Conservation (phyloP, 2,888 invertebrate genomes). For the Aplocera efformata region DNA sequence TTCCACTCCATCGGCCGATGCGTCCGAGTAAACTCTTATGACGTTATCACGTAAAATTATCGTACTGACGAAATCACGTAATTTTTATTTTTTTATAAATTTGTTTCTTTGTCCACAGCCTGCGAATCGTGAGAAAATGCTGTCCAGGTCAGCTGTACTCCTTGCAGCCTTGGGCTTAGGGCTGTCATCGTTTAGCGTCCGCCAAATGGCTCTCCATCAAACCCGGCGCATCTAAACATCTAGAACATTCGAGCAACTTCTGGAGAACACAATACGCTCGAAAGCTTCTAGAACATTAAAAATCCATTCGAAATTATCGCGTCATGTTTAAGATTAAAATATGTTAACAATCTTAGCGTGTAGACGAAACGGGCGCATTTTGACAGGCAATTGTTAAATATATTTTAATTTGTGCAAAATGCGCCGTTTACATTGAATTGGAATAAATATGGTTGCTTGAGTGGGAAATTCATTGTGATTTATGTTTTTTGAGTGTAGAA, state of each 20-base stretch:
- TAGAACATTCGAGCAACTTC: slow-evolving; percentile 26
- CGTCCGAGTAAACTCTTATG: no score
- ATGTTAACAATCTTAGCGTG: slow-evolving; percentile 26
- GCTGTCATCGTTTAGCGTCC: slow-evolving; percentile 82
- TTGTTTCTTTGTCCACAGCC: slow-evolving; percentile 56
- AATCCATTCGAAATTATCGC: not conserved
- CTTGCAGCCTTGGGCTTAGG: slow-evolving; percentile 81
- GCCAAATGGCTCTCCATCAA: slow-evolving; percentile 79
- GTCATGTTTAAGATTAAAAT: slow-evolving; percentile 26
- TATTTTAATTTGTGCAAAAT: slow-evolving; percentile 26
- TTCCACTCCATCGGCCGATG: no score
- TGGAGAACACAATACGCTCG: no score
- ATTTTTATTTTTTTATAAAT: slow-evolving; percentile 2
- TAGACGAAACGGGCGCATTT: slow-evolving; percentile 21
- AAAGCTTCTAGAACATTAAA: not conserved
- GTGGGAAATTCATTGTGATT: slow-evolving; percentile 52
- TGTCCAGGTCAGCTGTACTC: slow-evolving; percentile 79
- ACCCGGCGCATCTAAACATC: slow-evolving; percentile 58
- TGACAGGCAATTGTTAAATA: slow-evolving; percentile 23
- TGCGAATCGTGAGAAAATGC: slow-evolving; percentile 76
- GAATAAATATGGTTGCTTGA: slow-evolving; percentile 46
- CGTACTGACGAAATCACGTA: no score
- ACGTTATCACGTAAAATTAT: no score
- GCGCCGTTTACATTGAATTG: slow-evolving; percentile 19
- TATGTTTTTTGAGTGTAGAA: slow-evolving; percentile 39